phyloP scores from a whole-genome alignment of 2,888 invertebrate genomes.

The Conops quadrifasciatus region DNA sequence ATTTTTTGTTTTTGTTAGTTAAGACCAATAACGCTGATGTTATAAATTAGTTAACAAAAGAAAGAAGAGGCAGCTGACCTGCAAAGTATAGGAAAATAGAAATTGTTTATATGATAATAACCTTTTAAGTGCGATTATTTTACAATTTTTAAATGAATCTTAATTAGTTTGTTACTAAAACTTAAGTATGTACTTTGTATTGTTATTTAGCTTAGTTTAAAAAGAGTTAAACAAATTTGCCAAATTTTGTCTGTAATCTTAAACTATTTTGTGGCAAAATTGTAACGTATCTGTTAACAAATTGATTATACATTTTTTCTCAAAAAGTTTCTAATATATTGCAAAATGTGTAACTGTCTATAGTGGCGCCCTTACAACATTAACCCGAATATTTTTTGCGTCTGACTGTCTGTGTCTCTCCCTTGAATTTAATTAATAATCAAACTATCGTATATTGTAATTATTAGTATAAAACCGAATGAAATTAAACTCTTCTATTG shows the following conservation, averaged over 20 bases:
- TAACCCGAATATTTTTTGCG: background rate
- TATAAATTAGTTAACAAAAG: constrained; percentile 16
- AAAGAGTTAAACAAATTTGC: constrained; percentile 21
- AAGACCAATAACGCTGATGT: constrained; percentile 6
- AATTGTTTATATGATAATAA: background rate
- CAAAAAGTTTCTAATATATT: background rate
- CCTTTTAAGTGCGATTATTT: constrained; percentile 31
- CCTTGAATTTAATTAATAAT: background rate
- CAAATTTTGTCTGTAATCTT: constrained; percentile 25
- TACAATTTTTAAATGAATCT: constrained; percentile 22
- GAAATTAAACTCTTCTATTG: too few relatives aligned
- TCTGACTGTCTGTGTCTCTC: background rate
- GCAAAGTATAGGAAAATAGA: background rate
- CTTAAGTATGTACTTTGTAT: too few relatives aligned
- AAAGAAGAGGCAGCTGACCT: background rate
- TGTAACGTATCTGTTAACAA: background rate
- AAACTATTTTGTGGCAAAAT: constrained; percentile 21
- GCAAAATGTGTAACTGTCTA: background rate
- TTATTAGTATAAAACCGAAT: constrained; percentile 2
- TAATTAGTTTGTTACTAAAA: constrained; percentile 6
- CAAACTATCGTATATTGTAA: background rate
- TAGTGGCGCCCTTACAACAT: background rate
- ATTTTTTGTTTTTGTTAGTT: constrained; percentile 10
- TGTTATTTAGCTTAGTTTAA: background rate
- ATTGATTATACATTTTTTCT: background rate